phyloP scores from a whole-genome alignment of 2,113 vertebrate genomes.

The Aplodontia rufa region DNA sequence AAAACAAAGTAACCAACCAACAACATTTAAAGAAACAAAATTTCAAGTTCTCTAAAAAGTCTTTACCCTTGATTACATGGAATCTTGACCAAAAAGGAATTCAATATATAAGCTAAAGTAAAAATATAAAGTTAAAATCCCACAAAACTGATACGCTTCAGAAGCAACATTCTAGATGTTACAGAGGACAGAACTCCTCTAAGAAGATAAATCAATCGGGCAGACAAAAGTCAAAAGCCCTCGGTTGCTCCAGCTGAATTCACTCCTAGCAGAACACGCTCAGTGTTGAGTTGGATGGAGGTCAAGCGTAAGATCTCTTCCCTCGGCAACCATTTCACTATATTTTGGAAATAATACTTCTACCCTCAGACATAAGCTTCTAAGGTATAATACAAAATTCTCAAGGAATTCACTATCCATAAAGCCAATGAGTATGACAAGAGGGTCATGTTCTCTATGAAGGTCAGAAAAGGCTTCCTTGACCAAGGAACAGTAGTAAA shows the following conservation, averaged over 20 bases:
- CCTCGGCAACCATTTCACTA: background rate
- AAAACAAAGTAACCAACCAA: background rate
- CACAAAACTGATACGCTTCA: background rate
- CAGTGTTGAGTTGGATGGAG: background rate
- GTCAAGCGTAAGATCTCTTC: background rate
- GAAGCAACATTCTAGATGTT: background rate
- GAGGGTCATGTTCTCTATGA: background rate
- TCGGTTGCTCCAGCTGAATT: background rate
- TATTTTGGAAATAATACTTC: background rate
- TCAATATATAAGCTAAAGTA: background rate
- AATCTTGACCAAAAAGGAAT: constrained; percentile 8
- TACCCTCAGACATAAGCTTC: background rate
- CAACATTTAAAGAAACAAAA: constrained; percentile 38
- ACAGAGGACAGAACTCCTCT: background rate
- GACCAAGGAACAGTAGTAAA: background rate
- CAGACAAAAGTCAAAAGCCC: background rate
- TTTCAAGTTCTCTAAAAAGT: no score
- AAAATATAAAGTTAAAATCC: background rate
- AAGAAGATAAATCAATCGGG: background rate
- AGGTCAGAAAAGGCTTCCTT: background rate
- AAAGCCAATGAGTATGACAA: background rate
- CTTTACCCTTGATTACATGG: background rate
- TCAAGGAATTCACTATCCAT: background rate
- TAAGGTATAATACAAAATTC: background rate
- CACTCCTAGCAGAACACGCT: background rate